Evolutionary conservation across 35 echinoderm and acorn worm species (phyloP).

Genomic region (Acanthaster planci): DNA sequence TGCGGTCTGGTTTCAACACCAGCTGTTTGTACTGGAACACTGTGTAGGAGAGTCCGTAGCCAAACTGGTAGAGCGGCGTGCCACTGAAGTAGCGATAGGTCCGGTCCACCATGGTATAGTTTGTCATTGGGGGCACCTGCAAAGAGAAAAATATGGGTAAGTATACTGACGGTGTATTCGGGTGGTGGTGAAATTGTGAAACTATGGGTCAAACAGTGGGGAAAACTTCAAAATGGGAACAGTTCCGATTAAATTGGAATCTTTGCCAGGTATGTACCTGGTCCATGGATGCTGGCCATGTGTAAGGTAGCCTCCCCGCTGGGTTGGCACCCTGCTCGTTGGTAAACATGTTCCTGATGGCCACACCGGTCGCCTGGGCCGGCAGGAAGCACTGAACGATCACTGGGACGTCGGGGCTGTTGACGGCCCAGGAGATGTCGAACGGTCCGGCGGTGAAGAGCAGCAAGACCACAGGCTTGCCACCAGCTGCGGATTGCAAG

Average conservation of each 20-base stretch:
- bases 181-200: not conserved
- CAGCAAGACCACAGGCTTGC: slow-evolving; percentile 62
- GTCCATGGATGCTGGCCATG: slow-evolving; percentile 69
- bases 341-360: slow-evolving; percentile 44
- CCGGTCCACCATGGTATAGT: slow-evolving; percentile 62
- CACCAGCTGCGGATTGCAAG: slow-evolving; percentile 36
- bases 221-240: not conserved
- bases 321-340: slow-evolving; percentile 54
- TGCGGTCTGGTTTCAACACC: not conserved
- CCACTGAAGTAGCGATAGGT: slow-evolving; percentile 71
- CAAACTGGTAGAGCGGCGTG: slow-evolving; percentile 61
- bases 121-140: slow-evolving; percentile 62
- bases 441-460: slow-evolving; percentile 89
- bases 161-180: too few species aligned
- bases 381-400: slow-evolving; percentile 79
- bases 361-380: slow-evolving; percentile 70
- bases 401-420: slow-evolving; percentile 18
- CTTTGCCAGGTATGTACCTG: slow-evolving; percentile 43
- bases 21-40: slow-evolving; percentile 46
- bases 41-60: slow-evolving; percentile 79
- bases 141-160: not conserved
- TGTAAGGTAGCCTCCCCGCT: slow-evolving; percentile 45
- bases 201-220: not conserved
- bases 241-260: not conserved
- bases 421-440: slow-evolving; percentile 59